Percentiles rank a stretch among this genome's conserved stretches.
Evolutionary conservation across 2,113 vertebrate genomes (phyloP).

Genomic region (Gallinago media): DNA sequence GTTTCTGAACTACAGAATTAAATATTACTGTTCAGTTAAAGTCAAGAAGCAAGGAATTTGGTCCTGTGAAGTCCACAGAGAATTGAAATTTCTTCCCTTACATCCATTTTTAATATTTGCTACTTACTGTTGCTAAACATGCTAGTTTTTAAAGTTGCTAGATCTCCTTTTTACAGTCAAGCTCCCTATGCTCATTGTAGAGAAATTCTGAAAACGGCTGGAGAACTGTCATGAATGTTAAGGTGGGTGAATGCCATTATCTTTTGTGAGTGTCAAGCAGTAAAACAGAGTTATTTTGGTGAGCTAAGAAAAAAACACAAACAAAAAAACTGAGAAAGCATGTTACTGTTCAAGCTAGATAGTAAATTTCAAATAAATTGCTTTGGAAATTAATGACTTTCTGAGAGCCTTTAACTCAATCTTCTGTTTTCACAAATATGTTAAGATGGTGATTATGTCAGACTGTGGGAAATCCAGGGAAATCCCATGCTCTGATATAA

Average conservation of each 20-base stretch:
- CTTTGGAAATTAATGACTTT: not conserved
- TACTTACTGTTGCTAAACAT: not conserved
- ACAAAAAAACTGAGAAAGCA: not conserved
- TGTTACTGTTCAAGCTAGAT: not conserved
- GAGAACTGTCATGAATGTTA: not conserved
- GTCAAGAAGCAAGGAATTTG: not conserved
- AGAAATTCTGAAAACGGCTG: not conserved
- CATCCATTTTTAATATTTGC: not conserved
- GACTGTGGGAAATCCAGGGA: not conserved
- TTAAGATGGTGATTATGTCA: not conserved
- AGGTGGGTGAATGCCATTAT: not conserved
- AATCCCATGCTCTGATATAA: not conserved
- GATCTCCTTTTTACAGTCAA: not conserved
- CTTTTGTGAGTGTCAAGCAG: not conserved
- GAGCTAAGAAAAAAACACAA: not conserved
- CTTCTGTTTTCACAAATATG: not conserved
- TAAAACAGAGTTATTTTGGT: not conserved
- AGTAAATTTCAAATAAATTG: not conserved
- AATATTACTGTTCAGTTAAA: not conserved
- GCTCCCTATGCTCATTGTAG: accelerated
- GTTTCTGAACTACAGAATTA: not conserved
- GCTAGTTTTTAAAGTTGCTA: not conserved
- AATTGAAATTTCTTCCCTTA: not conserved
- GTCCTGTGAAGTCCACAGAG: not conserved
- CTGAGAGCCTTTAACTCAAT: not conserved